A percentile compares a stretch with the other conserved stretches of the same genome.
Evolutionary conservation across 2,797 vertebrate genomes (phyloP).

Genomic region (Onychomys torridus): DNA sequence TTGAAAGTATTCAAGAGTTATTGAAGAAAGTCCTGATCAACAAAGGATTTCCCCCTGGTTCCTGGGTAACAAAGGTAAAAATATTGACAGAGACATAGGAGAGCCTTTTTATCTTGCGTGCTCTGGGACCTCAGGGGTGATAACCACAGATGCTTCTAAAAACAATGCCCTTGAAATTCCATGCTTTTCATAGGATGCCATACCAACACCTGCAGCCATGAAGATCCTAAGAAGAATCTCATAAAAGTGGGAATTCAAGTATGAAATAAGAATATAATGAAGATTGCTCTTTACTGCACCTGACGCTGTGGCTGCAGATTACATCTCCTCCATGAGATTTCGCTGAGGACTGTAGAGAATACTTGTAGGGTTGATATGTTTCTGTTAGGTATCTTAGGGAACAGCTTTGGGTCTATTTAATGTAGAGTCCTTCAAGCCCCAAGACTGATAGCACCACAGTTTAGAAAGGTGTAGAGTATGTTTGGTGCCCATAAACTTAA

Average conservation of each 20-base stretch:
- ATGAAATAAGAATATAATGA: neutral
- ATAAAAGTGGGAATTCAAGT: neutral
- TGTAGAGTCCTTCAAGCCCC: neutral
- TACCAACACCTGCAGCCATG: neutral
- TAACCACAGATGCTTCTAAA: neutral
- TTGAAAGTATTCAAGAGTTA: neutral
- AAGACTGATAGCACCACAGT: neutral
- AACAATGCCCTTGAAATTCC: neutral
- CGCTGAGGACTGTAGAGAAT: neutral
- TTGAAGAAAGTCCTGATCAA: neutral
- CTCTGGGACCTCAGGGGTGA: neutral
- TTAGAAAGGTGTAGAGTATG: neutral
- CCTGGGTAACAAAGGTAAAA: neutral
- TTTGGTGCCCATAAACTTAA: neutral
- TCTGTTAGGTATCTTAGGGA: neutral
- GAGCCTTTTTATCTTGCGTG: neutral
- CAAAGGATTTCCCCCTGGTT: neutral
- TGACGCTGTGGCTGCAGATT: neutral
- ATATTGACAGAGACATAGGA: neutral
- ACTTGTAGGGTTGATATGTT: neutral
- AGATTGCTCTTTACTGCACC: neutral
- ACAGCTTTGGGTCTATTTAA: neutral
- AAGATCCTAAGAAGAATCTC: neutral
- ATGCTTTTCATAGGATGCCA: neutral
- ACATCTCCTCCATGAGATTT: fast-evolving